Percentiles rank a stretch among this genome's conserved stretches.
Conservation (phyloP, 2,888 invertebrate genomes). For the Scaptomyza caliginosa region DNA sequence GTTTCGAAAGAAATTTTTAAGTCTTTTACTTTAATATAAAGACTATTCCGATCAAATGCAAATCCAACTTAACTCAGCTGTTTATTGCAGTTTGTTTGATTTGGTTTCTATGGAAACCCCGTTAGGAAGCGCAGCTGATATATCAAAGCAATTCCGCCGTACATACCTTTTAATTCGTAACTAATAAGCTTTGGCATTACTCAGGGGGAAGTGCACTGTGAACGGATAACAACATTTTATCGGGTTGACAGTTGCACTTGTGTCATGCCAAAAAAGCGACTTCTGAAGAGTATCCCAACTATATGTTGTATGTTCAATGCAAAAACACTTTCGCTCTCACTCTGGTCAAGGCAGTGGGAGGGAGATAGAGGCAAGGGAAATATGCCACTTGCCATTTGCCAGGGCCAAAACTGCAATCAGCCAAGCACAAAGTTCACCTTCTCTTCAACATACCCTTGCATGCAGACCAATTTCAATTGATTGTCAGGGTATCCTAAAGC, state of each 20-base stretch:
- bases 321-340: conserved; percentile 60
- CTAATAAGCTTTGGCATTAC: neutral
- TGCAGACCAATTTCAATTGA: neutral
- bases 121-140: conserved; percentile 15
- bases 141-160: neutral
- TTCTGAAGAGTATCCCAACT: conserved; percentile 23
- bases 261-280: conserved; percentile 19
- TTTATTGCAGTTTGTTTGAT: neutral
- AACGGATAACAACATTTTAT: conserved; percentile 19
- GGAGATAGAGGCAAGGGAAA: neutral
- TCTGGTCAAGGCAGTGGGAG: conserved; percentile 5
- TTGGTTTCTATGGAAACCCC: conserved; percentile 11
- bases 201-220: neutral
- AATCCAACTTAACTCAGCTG: neutral
- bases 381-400: conserved; percentile 38
- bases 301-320: conserved; percentile 15
- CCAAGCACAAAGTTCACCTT: conserved; percentile 75
- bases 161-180: neutral
- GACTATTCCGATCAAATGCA: too few species aligned
- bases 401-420: conserved; percentile 64
- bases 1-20: conserved; percentile 1
- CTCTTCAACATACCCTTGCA: conserved; percentile 10
- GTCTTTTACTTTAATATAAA: too few species aligned
- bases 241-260: conserved; percentile 36
- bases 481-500: neutral